Conservation (phyloP, 2,888 invertebrate genomes). For the Phorcus lineatus region DNA sequence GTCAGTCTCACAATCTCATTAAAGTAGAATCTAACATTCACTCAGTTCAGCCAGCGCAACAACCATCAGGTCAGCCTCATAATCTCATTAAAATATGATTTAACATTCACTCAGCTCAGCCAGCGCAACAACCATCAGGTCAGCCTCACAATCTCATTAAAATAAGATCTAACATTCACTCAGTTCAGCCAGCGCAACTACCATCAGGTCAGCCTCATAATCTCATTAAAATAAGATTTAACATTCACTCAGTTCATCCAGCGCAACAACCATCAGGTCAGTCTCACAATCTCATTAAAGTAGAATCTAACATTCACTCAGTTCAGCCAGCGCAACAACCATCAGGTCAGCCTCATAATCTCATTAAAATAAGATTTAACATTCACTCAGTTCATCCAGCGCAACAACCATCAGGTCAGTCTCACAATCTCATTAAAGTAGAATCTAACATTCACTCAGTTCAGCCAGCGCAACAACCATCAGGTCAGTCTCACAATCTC, state of each 20-base stretch:
- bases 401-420: slow-evolving; percentile 85
- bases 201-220: slow-evolving; percentile 78
- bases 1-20: slow-evolving; percentile 59
- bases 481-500: slow-evolving; percentile 63
- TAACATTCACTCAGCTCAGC: too few relatives aligned
- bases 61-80: slow-evolving; percentile 81
- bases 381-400: slow-evolving; percentile 98
- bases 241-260: slow-evolving; percentile 99
- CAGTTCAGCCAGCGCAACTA: slow-evolving; percentile 97
- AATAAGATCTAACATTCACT: too few relatives aligned
- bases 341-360: slow-evolving; percentile 76
- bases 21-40: too few relatives aligned
- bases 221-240: too few relatives aligned
- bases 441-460: too few relatives aligned
- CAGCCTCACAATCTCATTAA: slow-evolving; percentile 27
- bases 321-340: slow-evolving; percentile 96
- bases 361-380: too few relatives aligned
- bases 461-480: slow-evolving; percentile 96
- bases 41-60: slow-evolving; percentile 95
- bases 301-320: too few relatives aligned
- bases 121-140: slow-evolving; percentile 90
- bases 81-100: too few relatives aligned
- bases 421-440: too few relatives aligned
- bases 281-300: too few relatives aligned
- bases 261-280: slow-evolving; percentile 86